Conservation (phyloP, 1,140 invertebrate species). For the Heliconius congener region DNA sequence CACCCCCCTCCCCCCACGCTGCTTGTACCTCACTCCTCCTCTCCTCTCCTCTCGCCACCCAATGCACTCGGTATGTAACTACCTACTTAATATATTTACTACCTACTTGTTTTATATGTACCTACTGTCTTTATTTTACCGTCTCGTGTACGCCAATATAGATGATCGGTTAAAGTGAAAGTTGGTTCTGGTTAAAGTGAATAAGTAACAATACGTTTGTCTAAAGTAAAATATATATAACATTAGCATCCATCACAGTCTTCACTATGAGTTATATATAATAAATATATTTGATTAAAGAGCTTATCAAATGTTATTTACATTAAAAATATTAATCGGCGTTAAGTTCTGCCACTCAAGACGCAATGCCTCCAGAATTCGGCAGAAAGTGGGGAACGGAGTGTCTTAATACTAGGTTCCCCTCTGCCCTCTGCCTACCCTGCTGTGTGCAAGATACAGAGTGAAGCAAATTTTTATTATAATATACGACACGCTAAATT, state of each 20-base stretch:
- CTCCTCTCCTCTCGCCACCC: slow-evolving; percentile 25
- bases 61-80: slow-evolving; percentile 33
- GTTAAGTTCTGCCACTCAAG: too few species aligned
- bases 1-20: neutral
- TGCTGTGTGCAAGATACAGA: too few species aligned
- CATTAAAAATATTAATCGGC: too few species aligned
- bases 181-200: slow-evolving; percentile 24
- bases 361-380: too few species aligned
- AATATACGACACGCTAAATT: neutral
- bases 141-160: slow-evolving; percentile 8
- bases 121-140: slow-evolving; percentile 31
- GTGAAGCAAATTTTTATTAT: too few species aligned
- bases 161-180: slow-evolving; percentile 27
- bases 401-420: too few species aligned
- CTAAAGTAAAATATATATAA: neutral
- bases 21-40: slow-evolving; percentile 4
- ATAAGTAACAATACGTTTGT: slow-evolving; percentile 13
- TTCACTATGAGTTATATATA: neutral
- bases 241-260: neutral
- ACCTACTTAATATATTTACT: neutral
- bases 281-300: neutral
- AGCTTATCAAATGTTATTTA: slow-evolving; percentile 4
- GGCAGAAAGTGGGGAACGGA: too few species aligned
- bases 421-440: too few species aligned
- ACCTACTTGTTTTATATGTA: slow-evolving; percentile 20